Evolutionary conservation across 2,888 invertebrate genomes (phyloP).

Genomic region (Leptarthrus brevirostris): DNA sequence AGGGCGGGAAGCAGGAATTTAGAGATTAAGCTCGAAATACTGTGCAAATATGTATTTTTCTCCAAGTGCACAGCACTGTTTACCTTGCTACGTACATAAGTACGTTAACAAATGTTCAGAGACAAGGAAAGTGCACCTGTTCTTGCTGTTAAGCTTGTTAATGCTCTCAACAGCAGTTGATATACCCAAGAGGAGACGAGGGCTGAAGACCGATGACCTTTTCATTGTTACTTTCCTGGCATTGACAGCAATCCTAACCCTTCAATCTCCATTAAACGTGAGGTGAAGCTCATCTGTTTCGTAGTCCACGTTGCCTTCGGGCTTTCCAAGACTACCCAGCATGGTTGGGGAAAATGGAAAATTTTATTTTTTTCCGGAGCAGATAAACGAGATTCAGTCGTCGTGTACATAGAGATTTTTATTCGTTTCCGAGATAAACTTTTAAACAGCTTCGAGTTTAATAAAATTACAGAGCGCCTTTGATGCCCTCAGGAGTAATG

Average conservation of each 20-base stretch:
- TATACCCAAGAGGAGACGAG: background rate
- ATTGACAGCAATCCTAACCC: conserved; percentile 28
- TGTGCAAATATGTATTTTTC: background rate
- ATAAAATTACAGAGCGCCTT: conserved; percentile 5
- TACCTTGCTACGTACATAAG: background rate
- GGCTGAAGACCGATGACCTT: conserved; percentile 29
- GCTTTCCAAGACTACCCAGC: background rate
- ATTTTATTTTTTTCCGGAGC: conserved; percentile 8
- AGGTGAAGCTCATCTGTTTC: background rate
- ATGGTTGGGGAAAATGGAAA: background rate
- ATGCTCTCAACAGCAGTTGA: background rate
- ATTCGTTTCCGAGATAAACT: background rate
- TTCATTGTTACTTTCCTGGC: conserved; percentile 8
- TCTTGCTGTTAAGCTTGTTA: background rate
- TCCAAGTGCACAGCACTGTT: background rate
- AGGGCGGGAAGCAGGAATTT: background rate
- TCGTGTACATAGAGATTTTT: conserved; percentile 10
- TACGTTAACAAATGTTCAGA: background rate
- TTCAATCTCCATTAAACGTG: conserved; percentile 19
- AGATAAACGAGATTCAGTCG: background rate
- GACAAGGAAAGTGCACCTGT: background rate
- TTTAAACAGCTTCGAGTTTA: conserved; percentile 18
- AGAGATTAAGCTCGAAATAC: too few relatives aligned
- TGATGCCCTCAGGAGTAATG: too few relatives aligned
- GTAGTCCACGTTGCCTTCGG: background rate